A percentile compares a stretch with the other conserved stretches of the same genome.
phyloP scores from a whole-genome alignment of 2,113 vertebrate species.

The Elgaria multicarinata region DNA sequence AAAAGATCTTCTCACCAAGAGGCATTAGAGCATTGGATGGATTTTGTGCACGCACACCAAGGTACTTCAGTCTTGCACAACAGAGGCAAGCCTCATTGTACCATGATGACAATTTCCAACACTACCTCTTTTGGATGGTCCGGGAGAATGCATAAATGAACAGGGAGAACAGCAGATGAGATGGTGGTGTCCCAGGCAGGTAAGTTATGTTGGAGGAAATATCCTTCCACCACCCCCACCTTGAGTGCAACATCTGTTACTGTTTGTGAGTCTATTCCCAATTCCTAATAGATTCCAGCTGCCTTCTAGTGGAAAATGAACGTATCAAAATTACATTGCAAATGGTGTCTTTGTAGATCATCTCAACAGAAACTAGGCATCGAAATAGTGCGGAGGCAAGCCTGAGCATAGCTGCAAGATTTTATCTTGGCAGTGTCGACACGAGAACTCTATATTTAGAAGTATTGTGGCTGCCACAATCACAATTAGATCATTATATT shows the following conservation, averaged over 20 bases:
- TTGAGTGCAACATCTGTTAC: conserved; percentile 40
- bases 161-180: neutral
- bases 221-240: neutral
- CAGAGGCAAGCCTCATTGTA: neutral
- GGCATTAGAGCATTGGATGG: neutral
- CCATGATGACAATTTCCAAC: neutral
- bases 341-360: conserved; percentile 48
- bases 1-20: neutral
- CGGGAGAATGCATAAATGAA: neutral
- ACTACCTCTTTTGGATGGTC: neutral
- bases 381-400: conserved; percentile 27
- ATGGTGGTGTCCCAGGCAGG: conserved; percentile 2
- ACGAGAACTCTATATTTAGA: neutral
- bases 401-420: neutral
- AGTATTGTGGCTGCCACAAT: neutral
- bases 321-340: conserved; percentile 65
- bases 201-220: neutral
- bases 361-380: conserved; percentile 56
- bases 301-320: conserved; percentile 68
- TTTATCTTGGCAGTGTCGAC: neutral
- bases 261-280: conserved; percentile 66
- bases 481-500: neutral
- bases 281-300: conserved; percentile 58
- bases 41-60: neutral
- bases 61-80: neutral